Evolutionary conservation across 2,113 vertebrate species (phyloP), one percentile per base, ranked within the genome.

Genomic region (Coregonus clupeaformis): DNA sequence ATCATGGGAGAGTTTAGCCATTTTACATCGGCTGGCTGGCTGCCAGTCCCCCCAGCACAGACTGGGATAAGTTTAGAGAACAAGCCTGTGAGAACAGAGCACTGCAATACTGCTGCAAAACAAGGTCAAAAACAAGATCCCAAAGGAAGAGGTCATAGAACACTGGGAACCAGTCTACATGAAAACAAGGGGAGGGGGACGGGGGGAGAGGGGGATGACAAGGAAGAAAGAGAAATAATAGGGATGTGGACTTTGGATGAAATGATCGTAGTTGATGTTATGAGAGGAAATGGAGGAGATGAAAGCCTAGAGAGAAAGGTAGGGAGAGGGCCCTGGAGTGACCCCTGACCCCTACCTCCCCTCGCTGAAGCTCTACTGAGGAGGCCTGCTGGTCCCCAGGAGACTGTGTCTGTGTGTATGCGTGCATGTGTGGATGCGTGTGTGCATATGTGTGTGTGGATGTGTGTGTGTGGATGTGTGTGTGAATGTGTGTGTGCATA

Each of bases 311-410:
- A 42, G 36, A 70, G 78, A 73, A 42, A 57, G 69, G 55, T 64
- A 70, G 63, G 71, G 29, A n/a, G 30, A 32, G 49, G 68, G 82
- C 63, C 76, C 63, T 74, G 30, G 72, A 77, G 68, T 68, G 69
- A 65, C 62, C 52, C 70, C 13, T 45, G 27, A 59, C 30, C 60
- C 60, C 24, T 6, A 42, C 9, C 36, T 42, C 36, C 36, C 36
- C 36, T 9, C 2, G 9, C 9, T 42, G 36, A 42, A 42, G 72
- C 76, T 82, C 59, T 62, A 27, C 74, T 73, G 68, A 79, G 72
- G 68, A 64, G 55, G 60, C 73, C 29, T 30, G 55, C 62, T 22
- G 36, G 20, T 18, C 45, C 65, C 29, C 2, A 52, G 18, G 65
- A 49, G 36, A 59, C 22, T 75, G 63, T 47, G 63, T 76, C 68